phyloP scores from a whole-genome alignment of 2,888 invertebrate genomes.

The Petrolisthes cinctipes region DNA sequence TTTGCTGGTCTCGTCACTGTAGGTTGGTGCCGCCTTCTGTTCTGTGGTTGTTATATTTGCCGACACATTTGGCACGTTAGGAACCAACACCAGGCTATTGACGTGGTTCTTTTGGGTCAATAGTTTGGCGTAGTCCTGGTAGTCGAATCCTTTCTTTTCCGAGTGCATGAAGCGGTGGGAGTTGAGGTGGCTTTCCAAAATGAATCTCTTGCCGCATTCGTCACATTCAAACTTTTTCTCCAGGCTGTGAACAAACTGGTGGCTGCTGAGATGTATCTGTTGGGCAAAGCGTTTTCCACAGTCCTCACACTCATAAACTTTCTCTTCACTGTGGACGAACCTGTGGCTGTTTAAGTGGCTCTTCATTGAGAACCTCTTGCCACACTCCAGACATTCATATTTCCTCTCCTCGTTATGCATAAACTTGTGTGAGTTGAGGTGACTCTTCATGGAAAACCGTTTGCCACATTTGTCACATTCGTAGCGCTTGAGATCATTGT shows the following conservation, averaged over 20 bases:
- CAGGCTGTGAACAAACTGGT: slow-evolving; percentile 42
- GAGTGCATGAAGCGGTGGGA: slow-evolving; percentile 50
- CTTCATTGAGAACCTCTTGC: slow-evolving; percentile 43
- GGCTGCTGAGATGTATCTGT: slow-evolving; percentile 47
- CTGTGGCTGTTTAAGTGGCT: slow-evolving; percentile 47
- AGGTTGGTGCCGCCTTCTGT: slow-evolving; percentile 15
- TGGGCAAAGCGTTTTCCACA: slow-evolving; percentile 49
- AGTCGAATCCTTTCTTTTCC: slow-evolving; percentile 45
- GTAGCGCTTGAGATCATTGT: slow-evolving; percentile 45
- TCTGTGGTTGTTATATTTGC: slow-evolving; percentile 9
- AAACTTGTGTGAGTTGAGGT: slow-evolving; percentile 55
- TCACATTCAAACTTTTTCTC: slow-evolving; percentile 52
- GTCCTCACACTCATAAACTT: slow-evolving; percentile 45
- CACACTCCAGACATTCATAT: slow-evolving; percentile 45
- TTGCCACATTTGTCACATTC: slow-evolving; percentile 48
- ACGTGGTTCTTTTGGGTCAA: slow-evolving; percentile 46
- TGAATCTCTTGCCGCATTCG: slow-evolving; percentile 53
- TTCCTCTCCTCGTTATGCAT: slow-evolving; percentile 52
- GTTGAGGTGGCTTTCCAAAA: slow-evolving; percentile 46
- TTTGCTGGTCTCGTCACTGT: slow-evolving; percentile 39
- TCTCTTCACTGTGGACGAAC: slow-evolving; percentile 49
- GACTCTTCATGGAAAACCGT: slow-evolving; percentile 44
- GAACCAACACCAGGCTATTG: slow-evolving; percentile 40
- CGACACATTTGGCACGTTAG: slow-evolving; percentile 37
- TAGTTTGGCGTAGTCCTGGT: slow-evolving; percentile 45